phyloP scores from a whole-genome alignment of 2,113 vertebrate genomes.

The Vicugna pacos region DNA sequence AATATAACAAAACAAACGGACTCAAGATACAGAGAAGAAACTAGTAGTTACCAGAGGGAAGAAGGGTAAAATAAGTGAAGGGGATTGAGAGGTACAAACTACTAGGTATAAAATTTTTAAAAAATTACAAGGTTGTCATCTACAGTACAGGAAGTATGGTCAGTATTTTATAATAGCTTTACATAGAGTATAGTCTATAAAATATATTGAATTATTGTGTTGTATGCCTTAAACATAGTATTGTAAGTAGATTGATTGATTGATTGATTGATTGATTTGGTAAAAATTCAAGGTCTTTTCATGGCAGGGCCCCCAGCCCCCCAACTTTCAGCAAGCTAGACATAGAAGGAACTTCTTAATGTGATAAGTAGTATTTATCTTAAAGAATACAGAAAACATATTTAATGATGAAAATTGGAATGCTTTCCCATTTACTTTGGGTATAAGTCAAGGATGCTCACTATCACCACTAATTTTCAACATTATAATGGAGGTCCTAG shows the following conservation, averaged over 20 bases:
- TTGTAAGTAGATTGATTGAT: background rate
- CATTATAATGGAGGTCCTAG: background rate
- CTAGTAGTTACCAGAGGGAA: background rate
- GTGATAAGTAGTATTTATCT: slow-evolving; percentile 32
- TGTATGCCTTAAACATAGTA: background rate
- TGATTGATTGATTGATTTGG: background rate
- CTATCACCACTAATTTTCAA: background rate
- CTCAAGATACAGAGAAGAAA: background rate
- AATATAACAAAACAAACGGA: background rate
- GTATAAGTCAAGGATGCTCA: background rate
- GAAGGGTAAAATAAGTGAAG: background rate
- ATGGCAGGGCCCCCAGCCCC: background rate
- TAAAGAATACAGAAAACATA: background rate
- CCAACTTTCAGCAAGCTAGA: background rate
- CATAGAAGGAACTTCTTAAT: background rate
- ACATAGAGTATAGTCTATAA: background rate
- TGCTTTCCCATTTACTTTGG: background rate
- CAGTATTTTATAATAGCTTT: background rate
- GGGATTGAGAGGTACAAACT: background rate
- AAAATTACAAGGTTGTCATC: background rate
- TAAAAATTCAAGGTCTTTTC: background rate
- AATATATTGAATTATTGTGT: background rate
- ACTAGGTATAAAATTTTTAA: background rate
- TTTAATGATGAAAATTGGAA: slow-evolving; percentile 28
- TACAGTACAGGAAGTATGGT: background rate